Base-by-base conservation (phyloP, 1,140 invertebrate species). In the Akabosia matsudoensis region DNA sequence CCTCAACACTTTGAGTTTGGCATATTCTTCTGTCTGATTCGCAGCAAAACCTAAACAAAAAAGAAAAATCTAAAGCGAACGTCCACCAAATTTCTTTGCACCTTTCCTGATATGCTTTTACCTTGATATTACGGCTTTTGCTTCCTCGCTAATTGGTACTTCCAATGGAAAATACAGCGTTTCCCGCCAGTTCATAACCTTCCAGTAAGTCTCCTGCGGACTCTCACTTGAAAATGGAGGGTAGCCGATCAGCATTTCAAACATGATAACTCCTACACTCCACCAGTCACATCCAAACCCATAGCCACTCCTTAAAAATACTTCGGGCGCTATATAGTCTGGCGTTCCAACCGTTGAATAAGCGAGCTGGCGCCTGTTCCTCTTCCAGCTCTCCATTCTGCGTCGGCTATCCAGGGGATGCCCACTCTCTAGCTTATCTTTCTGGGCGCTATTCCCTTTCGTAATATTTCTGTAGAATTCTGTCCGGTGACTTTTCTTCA, bases 221-320 rank as follows among this genome's bases (percentile, higher is more conserved):
- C 97, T 99, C 86, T 99, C 97, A 37, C 96, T 98, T 85, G 97
- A 99, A 86, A 99, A 99, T 51, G 97, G 97, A 78, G 98, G 97
- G 87, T 99, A 99, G 61, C 92, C 97, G 87, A 99, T 99, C 74
- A 99, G 88, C 98, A 99, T 99, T 88, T 99, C 98, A 86, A 98
- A 99, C 97, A 99, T 99, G 81, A 99, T 99, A 67, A 99, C 97
- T 61, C 98, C 98, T 61, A 99, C 88, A 71, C 96, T 98, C 98
- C 97, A 99, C 94, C 97, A 99, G 87, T 99, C 98, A 83, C 97
- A 99, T 71, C 95, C 92, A 45, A 94, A 92, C 0, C 93, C 95
- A 85, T 99, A 99, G 74, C 98, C 98, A 31, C 95, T 97, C 87
- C 98, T 96, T 82, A 98, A 90, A 86, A 99, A 94, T 51, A 98